Base-by-base conservation (phyloP, 2,113 vertebrate species). In the Origma solitaria region DNA sequence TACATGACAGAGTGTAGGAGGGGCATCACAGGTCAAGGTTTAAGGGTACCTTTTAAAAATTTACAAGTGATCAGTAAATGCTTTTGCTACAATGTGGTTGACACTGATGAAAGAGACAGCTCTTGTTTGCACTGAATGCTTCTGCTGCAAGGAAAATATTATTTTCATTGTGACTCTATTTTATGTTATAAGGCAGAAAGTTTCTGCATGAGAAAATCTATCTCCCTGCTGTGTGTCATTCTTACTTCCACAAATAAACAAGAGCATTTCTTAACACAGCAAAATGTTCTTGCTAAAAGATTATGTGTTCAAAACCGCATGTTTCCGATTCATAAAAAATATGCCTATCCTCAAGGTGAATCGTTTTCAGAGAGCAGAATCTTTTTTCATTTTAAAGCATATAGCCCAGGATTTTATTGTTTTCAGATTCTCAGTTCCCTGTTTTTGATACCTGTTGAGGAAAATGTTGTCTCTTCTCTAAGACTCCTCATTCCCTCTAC, bases 221-320 rank as follows among this genome's bases (percentile, higher is more conserved):
- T 53, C 31, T 95, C 22, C 42, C 38, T 81, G 49, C 28, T 79
- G 33, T 22, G 38, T 94, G n/a, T 31, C 73, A 42, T 53, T 81
- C 47, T 35, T 91, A 61, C 61, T 92, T 92, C 28, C 11, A 60
- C 81, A 89, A 96, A 91, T 73, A 95, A 95, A 82, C 10, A 88
- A 86, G 27, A 77, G 17, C 16, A 87, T 82, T 94, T 87, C 47
- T 92, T 86, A 90, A 90, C 30, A 35, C 44, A 72, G 38, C 20
- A 79, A 93, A 90, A 82, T 27, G 35, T 58, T 90, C 60, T 30
- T 83, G 31, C 38, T 71, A 68, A 33, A 76, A 69, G 61, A 91
- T 58, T 60, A 40, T 1, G 1, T 42, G 30, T 65, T 88, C 25
- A 20, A 85, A 92, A 71, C 25, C 64, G 20, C 35, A 53, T 33